Evolutionary conservation across 2,888 invertebrate genomes (phyloP), one percentile per base, ranked within the genome.

Genomic region (Byasa hedistus): DNA sequence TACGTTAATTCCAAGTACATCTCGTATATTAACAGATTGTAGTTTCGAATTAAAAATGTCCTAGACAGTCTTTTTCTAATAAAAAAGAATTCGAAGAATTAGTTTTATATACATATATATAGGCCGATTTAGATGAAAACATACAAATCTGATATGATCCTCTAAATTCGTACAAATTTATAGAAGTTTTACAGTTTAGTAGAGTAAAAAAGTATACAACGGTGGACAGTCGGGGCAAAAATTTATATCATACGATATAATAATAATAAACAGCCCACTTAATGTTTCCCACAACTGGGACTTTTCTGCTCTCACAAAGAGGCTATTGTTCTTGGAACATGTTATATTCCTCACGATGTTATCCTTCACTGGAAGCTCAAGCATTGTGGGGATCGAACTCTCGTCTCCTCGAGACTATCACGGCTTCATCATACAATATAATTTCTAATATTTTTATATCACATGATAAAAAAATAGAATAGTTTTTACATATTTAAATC

Each of bases 121-220:
- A 69, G 62, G 66, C 17, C 48, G 54, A 66, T 67, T 68, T 66
- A 66, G 59, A 66, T 64, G 69, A 65, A 72, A 70, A 73, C 75
- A 69, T 73, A 96, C 91, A 92, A 80, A 83, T 79, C 74, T 85
- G 86, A 86, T 86, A 86, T 87, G 86, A 83, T 74, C 78, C 75
- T 80, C 77, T 85, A 86, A 85, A 87, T 87, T 86, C 85, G 85
- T 70, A 67, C 61, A 60, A 57, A 57, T 59, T 24, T 61, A 61
- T 64, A 57, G 62, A 65, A 65, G 61, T n/a, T 56, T 62, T 27
- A 64, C 54, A 58, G 60, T 63, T 65, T 57, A 62, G 51, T 64
- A 27, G 36, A 60, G 55, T 69, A 66, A 48, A 69, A 61, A 64
- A 57, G 36, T 58, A 65, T 60, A 65, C 69, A 52, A 57, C 55